Conservation (phyloP, 2,888 invertebrate species). For the Sphaerophoria taeniata region DNA sequence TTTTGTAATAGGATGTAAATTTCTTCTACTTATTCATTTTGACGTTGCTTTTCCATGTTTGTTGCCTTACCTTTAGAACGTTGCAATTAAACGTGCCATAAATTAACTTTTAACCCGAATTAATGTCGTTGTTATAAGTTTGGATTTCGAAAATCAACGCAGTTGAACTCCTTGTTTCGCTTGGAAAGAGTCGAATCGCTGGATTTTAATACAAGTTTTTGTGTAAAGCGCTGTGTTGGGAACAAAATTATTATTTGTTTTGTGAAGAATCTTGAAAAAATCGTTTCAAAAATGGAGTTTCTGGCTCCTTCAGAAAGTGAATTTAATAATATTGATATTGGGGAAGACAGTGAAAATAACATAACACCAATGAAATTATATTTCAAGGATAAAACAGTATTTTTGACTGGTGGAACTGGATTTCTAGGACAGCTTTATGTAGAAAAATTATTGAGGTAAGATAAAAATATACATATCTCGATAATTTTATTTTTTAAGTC, state of each 20-base stretch:
- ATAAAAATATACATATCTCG: no score
- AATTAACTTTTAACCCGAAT: conserved; percentile 29
- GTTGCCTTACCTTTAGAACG: no score
- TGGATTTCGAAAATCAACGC: neutral
- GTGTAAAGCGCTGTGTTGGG: neutral
- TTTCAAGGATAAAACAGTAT: conserved; percentile 75
- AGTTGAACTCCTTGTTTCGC: conserved; percentile 19
- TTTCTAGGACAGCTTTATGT: conserved; percentile 76
- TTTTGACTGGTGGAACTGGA: conserved; percentile 76
- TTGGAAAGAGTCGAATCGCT: neutral
- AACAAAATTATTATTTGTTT: neutral
- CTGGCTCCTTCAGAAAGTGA: conserved; percentile 29
- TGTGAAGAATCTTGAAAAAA: neutral
- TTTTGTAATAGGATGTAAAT: neutral
- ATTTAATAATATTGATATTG: conserved; percentile 19
- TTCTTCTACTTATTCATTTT: neutral
- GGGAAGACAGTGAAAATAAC: conserved; percentile 14
- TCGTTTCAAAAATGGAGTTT: conserved; percentile 32
- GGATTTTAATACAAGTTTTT: neutral
- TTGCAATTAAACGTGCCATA: conserved; percentile 17
- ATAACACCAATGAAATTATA: conserved; percentile 75
- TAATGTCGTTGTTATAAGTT: neutral
- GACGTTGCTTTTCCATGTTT: neutral
- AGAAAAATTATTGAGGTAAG: conserved; percentile 76
- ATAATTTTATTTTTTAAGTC: no score